Percentiles rank a stretch among this genome's conserved stretches.
Conservation (phyloP, 2,888 invertebrate genomes). For the Thymelicus sylvestris region DNA sequence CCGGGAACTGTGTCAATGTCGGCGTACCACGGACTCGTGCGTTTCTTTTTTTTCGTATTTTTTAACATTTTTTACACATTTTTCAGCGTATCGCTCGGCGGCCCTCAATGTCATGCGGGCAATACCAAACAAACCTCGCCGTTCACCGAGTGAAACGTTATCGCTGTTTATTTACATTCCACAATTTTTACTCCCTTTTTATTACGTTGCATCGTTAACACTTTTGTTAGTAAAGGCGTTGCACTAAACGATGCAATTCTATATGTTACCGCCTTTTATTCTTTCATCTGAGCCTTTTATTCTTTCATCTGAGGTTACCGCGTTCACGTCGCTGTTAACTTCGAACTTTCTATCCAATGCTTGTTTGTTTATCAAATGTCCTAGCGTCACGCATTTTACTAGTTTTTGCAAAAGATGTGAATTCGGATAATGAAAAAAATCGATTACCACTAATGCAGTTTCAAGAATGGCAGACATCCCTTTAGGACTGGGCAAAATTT, state of each 20-base stretch:
- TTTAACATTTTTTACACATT: slow-evolving; percentile 46
- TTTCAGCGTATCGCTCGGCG: slow-evolving; percentile 43
- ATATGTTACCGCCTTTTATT: not conserved
- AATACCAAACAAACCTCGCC: slow-evolving; percentile 29
- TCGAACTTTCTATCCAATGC: not conserved
- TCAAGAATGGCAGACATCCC: too few species aligned
- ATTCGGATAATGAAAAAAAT: too few species aligned
- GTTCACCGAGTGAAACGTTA: slow-evolving; percentile 25
- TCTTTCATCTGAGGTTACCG: too few species aligned
- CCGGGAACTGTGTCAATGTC: slow-evolving; percentile 79
- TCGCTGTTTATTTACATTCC: slow-evolving; percentile 35
- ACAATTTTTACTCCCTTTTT: slow-evolving; percentile 27
- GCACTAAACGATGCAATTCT: not conserved
- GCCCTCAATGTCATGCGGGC: slow-evolving; percentile 46
- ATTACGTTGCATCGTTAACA: slow-evolving; percentile 18
- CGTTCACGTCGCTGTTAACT: not conserved
- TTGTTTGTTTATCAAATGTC: too few species aligned
- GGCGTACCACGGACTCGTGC: slow-evolving; percentile 57
- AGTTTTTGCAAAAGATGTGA: too few species aligned
- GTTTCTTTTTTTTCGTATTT: slow-evolving; percentile 21
- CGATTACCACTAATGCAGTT: too few species aligned
- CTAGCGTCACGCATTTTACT: too few species aligned
- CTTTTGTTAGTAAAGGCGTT: not conserved
- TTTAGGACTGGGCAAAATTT: too few species aligned
- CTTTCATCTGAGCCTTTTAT: too few species aligned